phyloP scores from a whole-genome alignment of 2,888 invertebrate species.

The Arrhopalites spinosus region DNA sequence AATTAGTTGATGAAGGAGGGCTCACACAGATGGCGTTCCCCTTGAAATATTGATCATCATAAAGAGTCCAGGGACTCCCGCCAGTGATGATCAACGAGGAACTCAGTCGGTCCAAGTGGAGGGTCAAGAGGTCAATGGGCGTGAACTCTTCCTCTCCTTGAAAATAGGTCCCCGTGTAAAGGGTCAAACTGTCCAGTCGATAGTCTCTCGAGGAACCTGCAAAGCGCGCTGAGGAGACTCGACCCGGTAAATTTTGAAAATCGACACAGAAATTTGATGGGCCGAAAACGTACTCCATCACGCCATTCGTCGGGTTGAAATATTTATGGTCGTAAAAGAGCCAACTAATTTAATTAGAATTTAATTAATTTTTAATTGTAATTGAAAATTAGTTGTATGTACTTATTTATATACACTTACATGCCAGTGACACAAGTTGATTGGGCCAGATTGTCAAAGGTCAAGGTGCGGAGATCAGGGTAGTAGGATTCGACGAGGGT shows the following conservation, averaged over 20 bases:
- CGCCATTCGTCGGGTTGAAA: slow-evolving; percentile 9
- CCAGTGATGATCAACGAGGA: slow-evolving; percentile 42
- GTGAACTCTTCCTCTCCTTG: slow-evolving; percentile 51
- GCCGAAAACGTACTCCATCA: slow-evolving; percentile 51
- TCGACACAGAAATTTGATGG: slow-evolving; percentile 18
- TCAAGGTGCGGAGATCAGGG: not conserved
- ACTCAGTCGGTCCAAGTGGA: not conserved
- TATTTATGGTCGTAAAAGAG: slow-evolving; percentile 28
- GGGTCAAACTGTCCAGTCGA: slow-evolving; percentile 41
- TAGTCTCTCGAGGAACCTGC: slow-evolving; percentile 46
- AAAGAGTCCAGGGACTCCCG: slow-evolving; percentile 44
- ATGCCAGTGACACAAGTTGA: slow-evolving; percentile 32
- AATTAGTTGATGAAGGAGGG: slow-evolving; percentile 29
- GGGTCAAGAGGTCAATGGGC: slow-evolving; percentile 25
- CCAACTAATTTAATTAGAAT: slow-evolving; percentile 24
- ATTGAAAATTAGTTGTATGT: no score
- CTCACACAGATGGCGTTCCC: slow-evolving; percentile 48
- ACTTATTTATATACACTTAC: no score
- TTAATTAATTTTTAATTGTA: no score
- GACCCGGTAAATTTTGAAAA: slow-evolving; percentile 36
- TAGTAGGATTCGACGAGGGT: slow-evolving; percentile 10
- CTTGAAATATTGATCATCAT: slow-evolving; percentile 40
- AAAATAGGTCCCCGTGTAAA: slow-evolving; percentile 49
- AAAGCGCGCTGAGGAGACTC: slow-evolving; percentile 37
- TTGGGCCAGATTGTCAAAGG: slow-evolving; percentile 29